Evolutionary conservation across 2,113 vertebrate species (phyloP), one percentile per base, ranked within the genome.

Genomic region (Calidris pugnax): DNA sequence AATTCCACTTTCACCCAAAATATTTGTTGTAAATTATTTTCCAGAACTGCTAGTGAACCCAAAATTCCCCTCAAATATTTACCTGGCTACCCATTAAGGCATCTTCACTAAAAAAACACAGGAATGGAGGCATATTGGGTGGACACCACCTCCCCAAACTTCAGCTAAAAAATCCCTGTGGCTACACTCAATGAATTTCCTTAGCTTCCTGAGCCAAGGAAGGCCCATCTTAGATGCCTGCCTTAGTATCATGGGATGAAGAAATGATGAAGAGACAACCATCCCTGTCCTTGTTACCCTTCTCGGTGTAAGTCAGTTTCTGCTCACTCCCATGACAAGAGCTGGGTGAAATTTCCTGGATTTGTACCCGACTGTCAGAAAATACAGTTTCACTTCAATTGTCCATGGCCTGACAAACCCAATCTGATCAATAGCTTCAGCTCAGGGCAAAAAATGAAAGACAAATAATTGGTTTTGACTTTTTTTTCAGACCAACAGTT

Each of bases 401-500:
- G 1, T 1, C 74, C 6, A 2, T 89, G 37, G 7, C 20, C 37
- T 33, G 30, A 35, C 33, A 84, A 28, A 59, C 12, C 24, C 27
- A 62, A 10, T 72, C 28, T 37, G 71, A 56, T 33, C 48, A 64
- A 68, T 7, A 48, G 48, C 23, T 64, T 68, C 62, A 73, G 27
- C 9, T 47, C 63, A 73, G 48, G 22, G 53, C 14, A 64, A 63
- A 69, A 63, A 87, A 32, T 11, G 7, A 60, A 87, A 64, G 19
- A 32, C 0, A 0, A 41, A 15, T 50, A 32, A 68, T 7, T 45
- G 1, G 0, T 32, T 75, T 86, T 82, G 5, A 6, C 14, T 35
- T 45, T 64, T 33, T 33, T 89, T 62, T 63, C 30, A 39, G 4
- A 0, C 3, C 18, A 77, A 12, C 5, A 30, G 16, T 27, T 87